Percentiles rank a stretch among this genome's conserved stretches.
Conservation (phyloP, 2,113 vertebrate genomes). For the Epinephelus moara region DNA sequence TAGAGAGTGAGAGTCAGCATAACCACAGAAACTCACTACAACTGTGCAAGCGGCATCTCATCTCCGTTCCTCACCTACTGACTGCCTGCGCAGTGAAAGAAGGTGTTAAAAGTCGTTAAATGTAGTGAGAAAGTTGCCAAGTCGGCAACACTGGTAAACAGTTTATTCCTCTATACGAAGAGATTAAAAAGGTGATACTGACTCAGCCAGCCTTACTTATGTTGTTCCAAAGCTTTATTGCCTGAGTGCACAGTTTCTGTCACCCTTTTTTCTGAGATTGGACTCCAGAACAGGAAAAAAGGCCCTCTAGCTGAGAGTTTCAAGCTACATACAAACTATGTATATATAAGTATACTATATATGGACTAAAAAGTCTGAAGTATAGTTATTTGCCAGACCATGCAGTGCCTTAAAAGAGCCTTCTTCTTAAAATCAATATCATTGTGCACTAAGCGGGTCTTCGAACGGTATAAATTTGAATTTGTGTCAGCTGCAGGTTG, state of each 20-base stretch:
- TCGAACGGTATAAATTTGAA: background rate
- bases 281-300: background rate
- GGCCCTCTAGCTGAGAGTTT: background rate
- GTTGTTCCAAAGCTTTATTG: background rate
- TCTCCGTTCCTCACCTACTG: no score
- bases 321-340: background rate
- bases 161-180: background rate
- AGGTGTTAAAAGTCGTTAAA: no score
- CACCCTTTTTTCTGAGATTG: background rate
- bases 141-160: no score
- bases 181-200: background rate
- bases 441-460: background rate
- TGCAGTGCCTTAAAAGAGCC: background rate
- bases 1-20: no score
- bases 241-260: background rate
- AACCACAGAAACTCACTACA: no score
- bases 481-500: conserved; percentile 28
- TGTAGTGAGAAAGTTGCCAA: no score
- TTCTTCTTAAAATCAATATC: background rate
- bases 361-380: background rate
- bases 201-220: background rate
- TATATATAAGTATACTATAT: background rate
- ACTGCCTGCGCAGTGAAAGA: no score
- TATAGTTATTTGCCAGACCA: background rate
- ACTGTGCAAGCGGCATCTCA: no score